Evolutionary conservation across 2,113 vertebrate species (phyloP), one percentile per base, ranked within the genome.

Genomic region (Cinclus mexicanus): DNA sequence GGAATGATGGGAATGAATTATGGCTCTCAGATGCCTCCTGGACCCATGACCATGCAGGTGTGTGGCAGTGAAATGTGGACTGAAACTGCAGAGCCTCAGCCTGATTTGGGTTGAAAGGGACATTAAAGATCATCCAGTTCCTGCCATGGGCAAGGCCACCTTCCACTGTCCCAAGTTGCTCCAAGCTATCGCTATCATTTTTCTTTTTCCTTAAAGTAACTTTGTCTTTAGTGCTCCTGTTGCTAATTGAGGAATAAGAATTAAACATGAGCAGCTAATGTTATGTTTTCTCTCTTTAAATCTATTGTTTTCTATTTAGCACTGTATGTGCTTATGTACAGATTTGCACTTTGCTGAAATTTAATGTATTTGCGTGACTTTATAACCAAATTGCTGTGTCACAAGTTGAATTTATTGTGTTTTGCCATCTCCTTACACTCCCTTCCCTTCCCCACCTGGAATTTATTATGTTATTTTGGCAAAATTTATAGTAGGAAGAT

Each of bases 1-100:
- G 98, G 98, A 93, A 99, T 99, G 98, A 99, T 99, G 98, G 99
- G 99, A 81, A 98, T 99, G 98, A 99, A 98, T 95, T 99, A 99
- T 25, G 98, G 98, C n/a, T 98, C 98, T 49, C 99, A 99, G 83
- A 98, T 99, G 98, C 97, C 99, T 55, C 98, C 98, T 9, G 99
- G 98, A 92, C 93, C 99, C 39, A 99, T 99, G 97, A 69, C 98
- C 41, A 99, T 99, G 98, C 99, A 99, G 99, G 99, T 99, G 94
- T 26, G 96, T 97, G 75, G 12, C 33, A 15, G 0, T 12, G 42
- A 37, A 42, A 24, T 4, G 10, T 24, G 68, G 35, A 3, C 26
- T 50, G 46, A 9, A 49, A 13, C 37, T 68, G 21, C 26, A 77
- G 55, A 35, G 4, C 57, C 35, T 12, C 70, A 61, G 47, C 0